Base-by-base conservation (phyloP, 2,888 invertebrate species). In the Caenorhabditis sulstoni region DNA sequence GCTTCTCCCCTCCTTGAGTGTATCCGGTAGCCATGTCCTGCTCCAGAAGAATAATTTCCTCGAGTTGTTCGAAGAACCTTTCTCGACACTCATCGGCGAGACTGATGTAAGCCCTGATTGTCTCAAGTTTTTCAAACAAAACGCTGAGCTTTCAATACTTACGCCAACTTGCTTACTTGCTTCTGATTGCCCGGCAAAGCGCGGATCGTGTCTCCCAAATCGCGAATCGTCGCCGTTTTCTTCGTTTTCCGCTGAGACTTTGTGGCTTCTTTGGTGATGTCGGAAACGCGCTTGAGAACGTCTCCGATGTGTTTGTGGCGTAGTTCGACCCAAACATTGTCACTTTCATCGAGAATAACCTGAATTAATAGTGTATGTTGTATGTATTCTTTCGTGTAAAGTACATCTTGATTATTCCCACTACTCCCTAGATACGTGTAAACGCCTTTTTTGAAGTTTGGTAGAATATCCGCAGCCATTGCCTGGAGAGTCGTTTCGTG, bases 21-120 rank as follows among this genome's bases (percentile, higher is more conserved):
- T 64, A 59, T 39, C 65, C 76, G n/a, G 64, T 52, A 12, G 70
- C 64, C 68, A 77, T 68, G 29, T 77, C 76, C 35, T 77, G 76
- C 35, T 77, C 76, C 14, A 77, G 39, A 29, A 57, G n/a, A 22
- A 62, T 45, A 16, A 77, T 59, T 37, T 77, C 52, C 9, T 70
- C 57, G 3, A 77, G 35, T 1, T 20, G 39, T 0, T 41, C 22
- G 35, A 64, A 64, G 14, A 52, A 77, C 12, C 57, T 44, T 14
- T 20, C 5, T 1, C 58, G 58, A 18, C 64, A 64, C 4, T 65
- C 55, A 41, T 77, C 76, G 0, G 65, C 58, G 1, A 77, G 9
- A 22, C 20, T 57, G 0, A 73, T 29, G 29, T 64, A 73, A 2
- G 73, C 64, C 9, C 55, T 58, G 55, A 11, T 37, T 11, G 4